These are phyloP conservation scores for Ochropleura plecta DNA, from an alignment of 2,888 invertebrate genomes.

Conservation along the genomic window DNA sequence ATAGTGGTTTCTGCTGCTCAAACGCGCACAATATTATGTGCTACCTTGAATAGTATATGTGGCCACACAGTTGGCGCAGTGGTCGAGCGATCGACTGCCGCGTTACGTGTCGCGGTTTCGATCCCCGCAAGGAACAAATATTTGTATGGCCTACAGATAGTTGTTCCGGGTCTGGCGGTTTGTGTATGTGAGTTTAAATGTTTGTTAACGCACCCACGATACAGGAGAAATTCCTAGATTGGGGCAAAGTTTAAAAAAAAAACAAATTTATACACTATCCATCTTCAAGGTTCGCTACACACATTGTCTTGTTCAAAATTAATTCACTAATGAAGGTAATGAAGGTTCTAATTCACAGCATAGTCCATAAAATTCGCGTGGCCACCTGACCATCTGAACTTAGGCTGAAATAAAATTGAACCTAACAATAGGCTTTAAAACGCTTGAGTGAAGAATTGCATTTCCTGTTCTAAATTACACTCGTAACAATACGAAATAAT, in stretches of 20 bases:
- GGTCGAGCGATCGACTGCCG: too few relatives aligned
- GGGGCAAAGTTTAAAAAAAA: too few relatives aligned
- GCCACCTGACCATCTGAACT: conserved; percentile 1
- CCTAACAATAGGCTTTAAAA: conserved; percentile 39
- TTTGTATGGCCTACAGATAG: too few relatives aligned
- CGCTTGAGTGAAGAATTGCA: conserved; percentile 23
- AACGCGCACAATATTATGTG: too few relatives aligned
- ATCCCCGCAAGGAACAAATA: too few relatives aligned
- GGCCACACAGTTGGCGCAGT: too few relatives aligned
- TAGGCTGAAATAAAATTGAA: conserved; percentile 1
- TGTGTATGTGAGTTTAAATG: too few relatives aligned
- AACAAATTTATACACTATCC: neutral
- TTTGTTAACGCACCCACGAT: too few relatives aligned
- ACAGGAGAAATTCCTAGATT: too few relatives aligned
- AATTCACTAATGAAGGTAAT: conserved; percentile 14
- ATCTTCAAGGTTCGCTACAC: neutral
- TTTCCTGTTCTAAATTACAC: conserved; percentile 15
- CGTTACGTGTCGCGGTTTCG: too few relatives aligned
- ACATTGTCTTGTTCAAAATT: neutral
- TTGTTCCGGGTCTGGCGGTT: too few relatives aligned
- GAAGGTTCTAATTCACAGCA: neutral
- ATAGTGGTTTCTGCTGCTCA: neutral
- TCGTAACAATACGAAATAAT: neutral
- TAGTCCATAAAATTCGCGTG: neutral
- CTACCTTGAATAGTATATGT: too few relatives aligned